Conservation (phyloP, 1,140 invertebrate species). For the Cydia amplana region DNA sequence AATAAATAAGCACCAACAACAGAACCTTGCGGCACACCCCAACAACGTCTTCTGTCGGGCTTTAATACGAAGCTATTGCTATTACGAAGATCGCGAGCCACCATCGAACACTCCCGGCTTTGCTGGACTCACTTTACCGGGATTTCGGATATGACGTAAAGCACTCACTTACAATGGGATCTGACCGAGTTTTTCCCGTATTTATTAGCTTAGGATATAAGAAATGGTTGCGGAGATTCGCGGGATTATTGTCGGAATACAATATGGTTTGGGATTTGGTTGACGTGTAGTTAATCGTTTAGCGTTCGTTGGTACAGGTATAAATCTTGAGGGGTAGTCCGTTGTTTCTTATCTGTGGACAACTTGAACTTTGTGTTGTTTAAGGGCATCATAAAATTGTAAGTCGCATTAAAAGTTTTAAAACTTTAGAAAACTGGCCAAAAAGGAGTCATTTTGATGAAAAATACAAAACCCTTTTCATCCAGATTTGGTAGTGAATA, state of each 20-base stretch:
- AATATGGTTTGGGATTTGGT: slow-evolving; percentile 22
- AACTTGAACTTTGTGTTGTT: neutral
- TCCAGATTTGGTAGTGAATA: no score
- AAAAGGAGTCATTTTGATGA: no score
- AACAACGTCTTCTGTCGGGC: slow-evolving; percentile 68
- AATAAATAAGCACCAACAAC: slow-evolving; percentile 30
- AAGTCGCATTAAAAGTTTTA: neutral
- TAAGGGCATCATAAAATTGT: neutral
- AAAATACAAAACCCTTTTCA: no score
- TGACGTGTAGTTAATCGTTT: slow-evolving; percentile 31
- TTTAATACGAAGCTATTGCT: slow-evolving; percentile 80
- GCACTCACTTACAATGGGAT: slow-evolving; percentile 69
- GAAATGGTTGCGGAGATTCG: slow-evolving; percentile 39
- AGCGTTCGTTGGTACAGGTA: neutral
- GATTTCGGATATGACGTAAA: slow-evolving; percentile 79
- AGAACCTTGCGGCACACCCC: slow-evolving; percentile 47
- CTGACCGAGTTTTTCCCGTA: slow-evolving; percentile 71
- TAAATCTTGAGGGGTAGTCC: neutral
- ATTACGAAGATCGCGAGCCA: slow-evolving; percentile 73
- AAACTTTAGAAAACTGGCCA: neutral
- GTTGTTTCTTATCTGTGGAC: neutral
- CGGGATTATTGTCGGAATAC: slow-evolving; percentile 28
- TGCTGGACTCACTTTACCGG: slow-evolving; percentile 74
- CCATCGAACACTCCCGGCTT: slow-evolving; percentile 72
- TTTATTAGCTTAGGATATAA: slow-evolving; percentile 59